These are phyloP conservation scores for Stegastes partitus DNA, from an alignment of 2,113 vertebrate genomes.

Conservation along the genomic window DNA sequence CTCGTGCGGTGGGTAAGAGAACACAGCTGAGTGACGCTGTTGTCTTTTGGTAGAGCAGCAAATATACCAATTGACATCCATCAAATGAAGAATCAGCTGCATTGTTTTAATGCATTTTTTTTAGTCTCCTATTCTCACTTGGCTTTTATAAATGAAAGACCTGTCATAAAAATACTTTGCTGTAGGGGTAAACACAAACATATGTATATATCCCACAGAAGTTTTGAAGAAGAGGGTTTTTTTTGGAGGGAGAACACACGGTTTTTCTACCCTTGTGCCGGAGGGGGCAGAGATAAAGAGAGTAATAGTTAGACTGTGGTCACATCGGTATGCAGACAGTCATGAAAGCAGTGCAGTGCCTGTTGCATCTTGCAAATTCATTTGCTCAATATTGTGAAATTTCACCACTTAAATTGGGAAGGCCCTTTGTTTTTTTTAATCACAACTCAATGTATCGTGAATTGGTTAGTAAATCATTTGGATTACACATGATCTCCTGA, in stretches of 20 bases:
- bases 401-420: slow-evolving; percentile 75
- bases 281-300: slow-evolving; percentile 82
- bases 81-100: neutral
- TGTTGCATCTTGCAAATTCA: slow-evolving; percentile 89
- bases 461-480: slow-evolving; percentile 19
- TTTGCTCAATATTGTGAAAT: slow-evolving; percentile 85
- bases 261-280: slow-evolving; percentile 81
- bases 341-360: slow-evolving; percentile 83
- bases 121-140: neutral
- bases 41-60: slow-evolving; percentile 19
- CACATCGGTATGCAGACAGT: slow-evolving; percentile 87
- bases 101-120: neutral
- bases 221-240: slow-evolving; percentile 65
- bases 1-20: slow-evolving; percentile 22
- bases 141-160: slow-evolving; percentile 45
- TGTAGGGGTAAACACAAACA: slow-evolving; percentile 85
- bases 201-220: slow-evolving; percentile 78
- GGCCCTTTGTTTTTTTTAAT: slow-evolving; percentile 45
- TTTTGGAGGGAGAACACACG: slow-evolving; percentile 84
- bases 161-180: slow-evolving; percentile 61
- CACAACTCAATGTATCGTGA: slow-evolving; percentile 27
- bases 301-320: slow-evolving; percentile 89
- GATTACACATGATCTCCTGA: slow-evolving; percentile 7
- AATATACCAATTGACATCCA: neutral
- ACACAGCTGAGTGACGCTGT: slow-evolving; percentile 20